phyloP scores from a whole-genome alignment of 2,113 vertebrate genomes.

The Acrocephalus kingi region DNA sequence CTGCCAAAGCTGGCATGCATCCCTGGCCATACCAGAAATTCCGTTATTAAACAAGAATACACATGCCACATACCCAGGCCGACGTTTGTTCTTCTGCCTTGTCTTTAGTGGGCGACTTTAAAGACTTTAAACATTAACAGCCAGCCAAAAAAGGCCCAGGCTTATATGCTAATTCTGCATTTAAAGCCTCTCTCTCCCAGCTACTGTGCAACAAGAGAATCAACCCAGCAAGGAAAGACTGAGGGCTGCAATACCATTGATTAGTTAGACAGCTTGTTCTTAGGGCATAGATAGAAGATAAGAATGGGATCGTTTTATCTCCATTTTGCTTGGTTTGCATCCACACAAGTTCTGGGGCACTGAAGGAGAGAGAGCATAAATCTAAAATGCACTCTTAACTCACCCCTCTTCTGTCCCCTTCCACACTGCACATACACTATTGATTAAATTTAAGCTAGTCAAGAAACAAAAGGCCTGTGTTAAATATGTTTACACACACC shows the following conservation, averaged over 20 bases:
- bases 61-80: constrained; percentile 38
- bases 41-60: constrained; percentile 60
- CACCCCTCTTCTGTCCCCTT: background rate
- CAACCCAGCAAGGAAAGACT: background rate
- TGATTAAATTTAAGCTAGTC: constrained; percentile 36
- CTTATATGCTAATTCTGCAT: background rate
- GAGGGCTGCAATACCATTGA: background rate
- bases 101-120: constrained; percentile 6
- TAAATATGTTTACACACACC: constrained; percentile 47
- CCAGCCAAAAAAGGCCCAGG: background rate
- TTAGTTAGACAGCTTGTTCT: background rate
- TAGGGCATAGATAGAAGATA: background rate
- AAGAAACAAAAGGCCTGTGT: constrained; percentile 55
- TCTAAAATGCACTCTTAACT: background rate
- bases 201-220: constrained; percentile 9
- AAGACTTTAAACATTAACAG: constrained; percentile 10
- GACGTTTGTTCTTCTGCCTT: background rate
- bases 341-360: background rate
- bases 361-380: background rate
- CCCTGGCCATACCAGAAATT: constrained; percentile 38
- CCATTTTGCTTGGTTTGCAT: background rate
- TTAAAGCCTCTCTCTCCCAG: constrained; percentile 21
- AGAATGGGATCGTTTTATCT: background rate
- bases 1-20: constrained; percentile 32
- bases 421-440: background rate